phyloP scores from a whole-genome alignment of 2,888 invertebrate genomes.

The Drosophila quinaria region DNA sequence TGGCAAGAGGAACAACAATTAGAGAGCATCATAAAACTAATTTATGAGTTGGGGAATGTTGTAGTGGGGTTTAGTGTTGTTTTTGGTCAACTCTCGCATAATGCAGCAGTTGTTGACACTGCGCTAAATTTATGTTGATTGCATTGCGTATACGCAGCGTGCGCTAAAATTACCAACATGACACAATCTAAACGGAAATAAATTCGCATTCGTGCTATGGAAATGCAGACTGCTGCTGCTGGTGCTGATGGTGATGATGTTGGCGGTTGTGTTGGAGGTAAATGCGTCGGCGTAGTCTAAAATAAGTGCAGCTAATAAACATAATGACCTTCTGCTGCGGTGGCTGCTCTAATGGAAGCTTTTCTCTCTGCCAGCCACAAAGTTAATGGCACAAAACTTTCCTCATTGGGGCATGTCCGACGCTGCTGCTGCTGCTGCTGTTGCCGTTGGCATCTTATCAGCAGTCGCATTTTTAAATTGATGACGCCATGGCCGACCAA shows the following conservation, averaged over 20 bases:
- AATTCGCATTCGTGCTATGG: slow-evolving; percentile 62
- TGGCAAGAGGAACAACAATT: neutral
- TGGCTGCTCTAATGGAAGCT: slow-evolving; percentile 13
- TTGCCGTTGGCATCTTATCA: slow-evolving; percentile 45
- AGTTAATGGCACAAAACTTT: slow-evolving; percentile 59
- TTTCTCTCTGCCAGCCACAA: slow-evolving; percentile 24
- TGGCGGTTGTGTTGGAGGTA: slow-evolving; percentile 4
- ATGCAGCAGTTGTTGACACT: slow-evolving; percentile 48
- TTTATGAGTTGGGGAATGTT: slow-evolving; percentile 41
- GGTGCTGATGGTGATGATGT: neutral
- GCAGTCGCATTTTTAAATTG: slow-evolving; percentile 65
- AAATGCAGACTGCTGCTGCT: slow-evolving; percentile 4
- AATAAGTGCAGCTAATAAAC: slow-evolving; percentile 70
- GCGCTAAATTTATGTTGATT: slow-evolving; percentile 43
- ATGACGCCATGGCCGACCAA: slow-evolving; percentile 63
- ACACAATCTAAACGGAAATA: slow-evolving; percentile 81
- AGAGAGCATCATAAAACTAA: slow-evolving; percentile 42
- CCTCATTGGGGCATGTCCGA: slow-evolving; percentile 42
- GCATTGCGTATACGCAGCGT: slow-evolving; percentile 73
- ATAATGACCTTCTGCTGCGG: slow-evolving; percentile 73
- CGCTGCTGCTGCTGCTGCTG: slow-evolving; percentile 19
- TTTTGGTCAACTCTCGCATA: slow-evolving; percentile 18
- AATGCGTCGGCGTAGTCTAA: slow-evolving; percentile 42
- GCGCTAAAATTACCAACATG: slow-evolving; percentile 75
- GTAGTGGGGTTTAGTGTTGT: neutral